These are phyloP conservation scores for Acronicta psi DNA, from an alignment of 2,888 invertebrate genomes.

Conservation along the genomic window DNA sequence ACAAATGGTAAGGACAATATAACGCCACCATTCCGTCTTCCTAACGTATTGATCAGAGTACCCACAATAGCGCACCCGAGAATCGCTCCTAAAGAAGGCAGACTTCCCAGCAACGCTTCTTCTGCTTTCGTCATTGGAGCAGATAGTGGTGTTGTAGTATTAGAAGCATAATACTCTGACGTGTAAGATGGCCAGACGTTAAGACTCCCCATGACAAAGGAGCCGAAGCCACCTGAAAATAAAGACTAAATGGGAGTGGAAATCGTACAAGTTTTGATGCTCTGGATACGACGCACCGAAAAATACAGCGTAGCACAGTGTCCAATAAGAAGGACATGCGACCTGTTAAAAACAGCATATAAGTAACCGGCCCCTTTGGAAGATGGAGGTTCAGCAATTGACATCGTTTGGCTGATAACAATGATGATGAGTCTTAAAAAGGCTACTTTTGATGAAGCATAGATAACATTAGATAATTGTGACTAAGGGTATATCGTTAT, in stretches of 20 bases:
- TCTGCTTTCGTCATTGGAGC: constrained; percentile 82
- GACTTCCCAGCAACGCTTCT: constrained; percentile 87
- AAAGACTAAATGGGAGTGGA: not conserved
- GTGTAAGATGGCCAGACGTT: constrained; percentile 90
- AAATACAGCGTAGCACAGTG: no score
- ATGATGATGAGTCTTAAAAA: no score
- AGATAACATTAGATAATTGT: no score
- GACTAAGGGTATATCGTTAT: no score
- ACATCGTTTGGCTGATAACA: no score
- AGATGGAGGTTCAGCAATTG: no score
- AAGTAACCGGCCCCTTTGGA: no score
- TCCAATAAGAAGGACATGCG: no score
- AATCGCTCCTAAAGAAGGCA: constrained; percentile 88
- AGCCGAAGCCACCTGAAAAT: constrained; percentile 72
- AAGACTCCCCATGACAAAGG: constrained; percentile 70
- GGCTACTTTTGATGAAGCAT: no score
- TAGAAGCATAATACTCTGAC: constrained; percentile 76
- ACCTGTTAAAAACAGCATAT: no score
- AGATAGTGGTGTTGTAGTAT: constrained; percentile 76
- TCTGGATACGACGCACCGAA: no score
- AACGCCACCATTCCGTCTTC: constrained; percentile 87
- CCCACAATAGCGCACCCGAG: constrained; percentile 83
- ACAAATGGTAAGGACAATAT: constrained; percentile 85
- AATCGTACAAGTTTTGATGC: no score
- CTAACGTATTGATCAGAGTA: constrained; percentile 81